Evolutionary conservation across 2,888 invertebrate species (phyloP), one percentile per base, ranked within the genome.

Genomic region (Xylocampa areola): DNA sequence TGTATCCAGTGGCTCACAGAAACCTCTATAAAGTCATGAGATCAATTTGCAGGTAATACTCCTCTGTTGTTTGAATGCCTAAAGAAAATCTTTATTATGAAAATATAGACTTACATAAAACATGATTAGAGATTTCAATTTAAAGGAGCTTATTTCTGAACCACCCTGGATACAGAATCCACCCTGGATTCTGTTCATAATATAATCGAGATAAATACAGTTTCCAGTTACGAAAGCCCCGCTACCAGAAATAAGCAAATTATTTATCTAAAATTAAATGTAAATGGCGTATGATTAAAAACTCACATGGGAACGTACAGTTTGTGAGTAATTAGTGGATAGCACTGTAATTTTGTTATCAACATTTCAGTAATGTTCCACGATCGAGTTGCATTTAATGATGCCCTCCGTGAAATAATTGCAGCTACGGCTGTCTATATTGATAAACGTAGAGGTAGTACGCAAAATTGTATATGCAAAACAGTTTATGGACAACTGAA

Each of bases 331-430:
- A 63, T 72, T 68, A 52, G 29, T 17, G 14, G 16, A 8, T 14
- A 1, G 4, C 29, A 21, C 47, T 45, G 45, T 73, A 64, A 70
- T 70, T 70, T 59, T 55, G 68, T 50, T 63, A 72, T 50, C 52
- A 64, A 27, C 50, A 68, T 51, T 70, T 68, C 58, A 63, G 47
- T n/a, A 13, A 3, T 10, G n/a, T 32, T 17, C 19, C 19, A 13
- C 59, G 47, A 59, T 63, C 47, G 27, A 40, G 19, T 55, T 50
- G 49, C 70, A 65, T 36, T 64, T 64, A 68, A 72, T 70, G 41
- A 53, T 2, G 16, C 7, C 16, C 23, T 6, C 45, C 36, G 11
- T 43, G 29, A 44, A 17, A 37, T 67, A 58, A 72, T 67, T 54
- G 32, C 39, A 19, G 25, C 17, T 2, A 45, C n/a, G 11, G 43